A percentile compares a stretch with the other conserved stretches of the same genome.
Evolutionary conservation across 2,888 invertebrate species (phyloP).

Genomic region (Perdita meconis): DNA sequence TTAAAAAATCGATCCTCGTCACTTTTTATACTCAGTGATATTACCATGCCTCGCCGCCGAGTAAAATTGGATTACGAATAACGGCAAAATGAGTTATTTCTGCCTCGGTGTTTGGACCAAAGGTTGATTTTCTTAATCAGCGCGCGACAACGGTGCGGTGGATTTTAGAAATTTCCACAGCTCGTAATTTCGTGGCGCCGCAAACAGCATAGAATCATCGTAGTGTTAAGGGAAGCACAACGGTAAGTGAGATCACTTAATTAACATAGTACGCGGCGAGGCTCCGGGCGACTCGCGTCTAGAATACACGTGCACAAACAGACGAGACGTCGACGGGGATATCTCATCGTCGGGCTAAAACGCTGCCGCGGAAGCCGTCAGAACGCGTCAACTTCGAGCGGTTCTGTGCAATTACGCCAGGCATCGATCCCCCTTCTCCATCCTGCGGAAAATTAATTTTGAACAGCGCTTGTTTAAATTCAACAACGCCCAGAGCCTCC

Average conservation of each 20-base stretch:
- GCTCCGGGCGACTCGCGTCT: conserved; percentile 30
- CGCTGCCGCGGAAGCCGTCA: conserved; percentile 11
- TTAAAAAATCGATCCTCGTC: too few species aligned
- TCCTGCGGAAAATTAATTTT: conserved; percentile 39
- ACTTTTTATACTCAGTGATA: too few species aligned
- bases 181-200: conserved; percentile 35
- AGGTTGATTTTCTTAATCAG: not conserved
- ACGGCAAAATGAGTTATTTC: not conserved
- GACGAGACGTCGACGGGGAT: conserved; percentile 16
- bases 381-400: not conserved
- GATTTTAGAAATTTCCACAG: conserved; percentile 37
- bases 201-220: conserved; percentile 37
- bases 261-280: conserved; percentile 51
- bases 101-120: conserved; percentile 8
- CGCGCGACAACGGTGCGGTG: not conserved
- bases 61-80: too few species aligned
- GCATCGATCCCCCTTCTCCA: not conserved
- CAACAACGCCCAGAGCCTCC: conserved; percentile 22
- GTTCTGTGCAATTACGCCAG: conserved; percentile 9
- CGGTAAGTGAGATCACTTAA: conserved; percentile 55
- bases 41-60: too few species aligned
- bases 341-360: conserved; percentile 32
- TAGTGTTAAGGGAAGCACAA: conserved; percentile 15
- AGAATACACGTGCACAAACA: conserved; percentile 50
- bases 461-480: conserved; percentile 40